Conservation (phyloP, 2,797 vertebrate genomes). For the Leptatherina wallacei region DNA sequence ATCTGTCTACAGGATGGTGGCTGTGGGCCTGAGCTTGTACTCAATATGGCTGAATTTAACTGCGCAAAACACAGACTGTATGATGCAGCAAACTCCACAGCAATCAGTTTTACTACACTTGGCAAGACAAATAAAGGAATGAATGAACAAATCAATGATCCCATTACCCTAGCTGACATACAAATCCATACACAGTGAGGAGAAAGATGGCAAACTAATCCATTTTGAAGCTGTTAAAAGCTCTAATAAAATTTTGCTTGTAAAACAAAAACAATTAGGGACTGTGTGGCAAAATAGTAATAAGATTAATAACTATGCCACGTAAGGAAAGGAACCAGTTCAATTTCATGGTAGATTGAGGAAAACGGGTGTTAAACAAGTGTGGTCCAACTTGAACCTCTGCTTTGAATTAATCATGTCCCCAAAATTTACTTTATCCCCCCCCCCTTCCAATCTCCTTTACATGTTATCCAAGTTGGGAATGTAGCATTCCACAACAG, state of each 20-base stretch:
- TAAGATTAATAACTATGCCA: slow-evolving; percentile 31
- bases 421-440: not conserved
- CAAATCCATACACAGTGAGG: slow-evolving; percentile 63
- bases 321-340: slow-evolving; percentile 6
- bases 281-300: slow-evolving; percentile 39
- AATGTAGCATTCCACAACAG: slow-evolving; percentile 3
- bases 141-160: slow-evolving; percentile 71
- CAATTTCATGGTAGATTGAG: slow-evolving; percentile 32
- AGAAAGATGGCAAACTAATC: slow-evolving; percentile 66
- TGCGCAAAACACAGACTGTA: slow-evolving; percentile 39
- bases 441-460: not conserved
- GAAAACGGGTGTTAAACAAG: slow-evolving; percentile 26
- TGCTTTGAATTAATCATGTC: slow-evolving; percentile 3
- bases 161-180: slow-evolving; percentile 72
- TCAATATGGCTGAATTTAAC: slow-evolving; percentile 38
- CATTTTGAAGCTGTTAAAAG: slow-evolving; percentile 47
- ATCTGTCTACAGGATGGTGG: not conserved
- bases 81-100: slow-evolving; percentile 23
- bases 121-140: slow-evolving; percentile 64
- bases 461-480: slow-evolving; percentile 16
- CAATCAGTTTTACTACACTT: slow-evolving; percentile 47
- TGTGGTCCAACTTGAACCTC: not conserved
- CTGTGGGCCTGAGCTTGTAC: not conserved
- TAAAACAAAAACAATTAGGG: slow-evolving; percentile 61
- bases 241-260: slow-evolving; percentile 62